phyloP scores from a whole-genome alignment of 2,888 invertebrate species.

The Nomada hirtipes region DNA sequence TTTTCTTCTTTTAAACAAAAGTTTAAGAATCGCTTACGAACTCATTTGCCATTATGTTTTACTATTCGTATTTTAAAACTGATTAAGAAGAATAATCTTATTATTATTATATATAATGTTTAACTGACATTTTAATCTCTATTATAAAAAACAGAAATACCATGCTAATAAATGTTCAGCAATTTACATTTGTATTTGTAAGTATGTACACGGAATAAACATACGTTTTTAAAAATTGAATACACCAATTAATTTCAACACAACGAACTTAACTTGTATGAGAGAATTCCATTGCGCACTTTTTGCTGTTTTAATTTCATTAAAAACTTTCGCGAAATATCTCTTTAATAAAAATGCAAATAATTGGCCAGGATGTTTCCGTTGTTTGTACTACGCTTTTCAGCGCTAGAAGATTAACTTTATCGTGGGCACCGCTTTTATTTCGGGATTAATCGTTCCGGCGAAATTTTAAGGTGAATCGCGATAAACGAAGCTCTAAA shows the following conservation, averaged over 20 bases:
- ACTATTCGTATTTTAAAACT: too few relatives aligned
- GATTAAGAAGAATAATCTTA: too few relatives aligned
- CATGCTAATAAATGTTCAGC: too few relatives aligned
- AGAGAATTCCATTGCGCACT: neutral
- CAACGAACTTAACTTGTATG: too few relatives aligned
- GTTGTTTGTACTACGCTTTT: neutral
- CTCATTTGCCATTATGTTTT: too few relatives aligned
- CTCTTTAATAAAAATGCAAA: neutral
- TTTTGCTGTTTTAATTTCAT: neutral
- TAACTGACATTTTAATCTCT: too few relatives aligned
- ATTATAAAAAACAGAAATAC: too few relatives aligned
- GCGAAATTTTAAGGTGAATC: slow-evolving; percentile 21
- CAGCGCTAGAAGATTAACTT: neutral
- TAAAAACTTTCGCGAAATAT: neutral
- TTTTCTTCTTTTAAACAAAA: neutral
- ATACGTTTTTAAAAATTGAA: too few relatives aligned
- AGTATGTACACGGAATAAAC: too few relatives aligned
- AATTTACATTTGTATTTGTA: too few relatives aligned
- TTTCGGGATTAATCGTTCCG: slow-evolving; percentile 27
- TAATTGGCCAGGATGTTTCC: neutral
- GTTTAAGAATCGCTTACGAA: neutral
- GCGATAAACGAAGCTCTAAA: slow-evolving; percentile 44
- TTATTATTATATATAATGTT: too few relatives aligned
- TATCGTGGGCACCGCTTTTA: slow-evolving; percentile 9
- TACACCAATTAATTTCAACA: too few relatives aligned